Base-by-base conservation (phyloP, 1,140 invertebrate genomes). In the Plectrocnemia conspersa region DNA sequence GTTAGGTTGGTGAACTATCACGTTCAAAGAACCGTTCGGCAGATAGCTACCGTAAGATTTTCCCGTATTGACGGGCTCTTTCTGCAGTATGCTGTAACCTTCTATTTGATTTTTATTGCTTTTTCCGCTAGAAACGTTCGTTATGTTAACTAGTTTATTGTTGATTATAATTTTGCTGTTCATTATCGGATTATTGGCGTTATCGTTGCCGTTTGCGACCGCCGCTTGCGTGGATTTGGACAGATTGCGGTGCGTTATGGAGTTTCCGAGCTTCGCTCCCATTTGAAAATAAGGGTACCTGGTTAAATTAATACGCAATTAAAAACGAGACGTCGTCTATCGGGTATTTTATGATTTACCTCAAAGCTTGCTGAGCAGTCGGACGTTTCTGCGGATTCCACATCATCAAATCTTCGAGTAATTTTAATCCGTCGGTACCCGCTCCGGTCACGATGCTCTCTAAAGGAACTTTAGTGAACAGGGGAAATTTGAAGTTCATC, bases 401-500 rank as follows among this genome's bases (percentile, higher is more conserved):
- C 38, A 83, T 79, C 35, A 99, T 68, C 77, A 97, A 81, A 57
- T 93, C 86, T 63, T 87, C 83, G 66, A 99, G 83, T 32, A 99
- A 68, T 61, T 85, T 80, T 19, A 98, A 79, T 1, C 86, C 93
- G 13, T 94, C 85, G 40, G 82, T 74, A 68, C 88, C 86, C 7
- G 91, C 89, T 64, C 91, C 87, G 1, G 88, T 85, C 49, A 99
- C 87, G 7, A 97, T 73, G 40, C 85, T 80, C 49, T 81, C 79
- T 18, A 99, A 74, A 9, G 87, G 83, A 15, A 90, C 89, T 64
- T 83, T 80, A 0, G 79, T 79, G 64, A 91, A 88, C 64, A 89
- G 85, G 4, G 96, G 96, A 76, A 98, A 99, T 56, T 91, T 89
- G 66, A 99, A 98, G 64, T 98, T 97, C 81, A 99, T 93, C 29